These are phyloP conservation scores for Aricia artaxerxes DNA, from an alignment of 2,888 invertebrate species.

Conservation along the genomic window DNA sequence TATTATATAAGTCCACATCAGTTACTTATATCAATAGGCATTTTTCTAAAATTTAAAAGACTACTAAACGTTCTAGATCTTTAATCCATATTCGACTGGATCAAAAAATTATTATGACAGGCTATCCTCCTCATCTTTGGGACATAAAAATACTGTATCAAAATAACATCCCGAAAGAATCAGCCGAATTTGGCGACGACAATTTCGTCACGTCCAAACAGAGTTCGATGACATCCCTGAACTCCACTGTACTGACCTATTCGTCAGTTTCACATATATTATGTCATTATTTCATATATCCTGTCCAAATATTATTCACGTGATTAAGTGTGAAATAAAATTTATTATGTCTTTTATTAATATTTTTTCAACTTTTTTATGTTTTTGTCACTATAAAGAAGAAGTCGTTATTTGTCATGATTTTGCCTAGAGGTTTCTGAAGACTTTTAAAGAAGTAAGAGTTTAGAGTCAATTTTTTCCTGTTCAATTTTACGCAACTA, in stretches of 20 bases:
- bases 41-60: too few species aligned
- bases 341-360: not conserved
- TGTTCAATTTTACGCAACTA: not conserved
- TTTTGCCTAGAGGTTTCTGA: not conserved
- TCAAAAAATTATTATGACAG: not conserved
- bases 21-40: too few species aligned
- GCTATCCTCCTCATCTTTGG: too few species aligned
- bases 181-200: not conserved
- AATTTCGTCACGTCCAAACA: constrained; percentile 31
- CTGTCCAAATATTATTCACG: not conserved
- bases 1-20: too few species aligned
- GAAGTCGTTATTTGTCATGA: not conserved
- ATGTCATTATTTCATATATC: constrained; percentile 6
- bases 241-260: constrained; percentile 36
- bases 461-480: not conserved
- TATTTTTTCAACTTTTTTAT: not conserved
- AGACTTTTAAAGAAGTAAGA: not conserved
- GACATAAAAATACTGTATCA: not conserved
- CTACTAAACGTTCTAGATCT: too few species aligned
- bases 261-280: constrained; percentile 21
- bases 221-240: constrained; percentile 31
- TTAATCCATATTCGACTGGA: too few species aligned
- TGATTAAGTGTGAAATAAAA: not conserved
- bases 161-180: not conserved
- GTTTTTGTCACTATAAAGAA: not conserved